These are phyloP conservation scores for Zophobas atratus DNA, from an alignment of 1,140 invertebrate genomes.

Conservation along the genomic window DNA sequence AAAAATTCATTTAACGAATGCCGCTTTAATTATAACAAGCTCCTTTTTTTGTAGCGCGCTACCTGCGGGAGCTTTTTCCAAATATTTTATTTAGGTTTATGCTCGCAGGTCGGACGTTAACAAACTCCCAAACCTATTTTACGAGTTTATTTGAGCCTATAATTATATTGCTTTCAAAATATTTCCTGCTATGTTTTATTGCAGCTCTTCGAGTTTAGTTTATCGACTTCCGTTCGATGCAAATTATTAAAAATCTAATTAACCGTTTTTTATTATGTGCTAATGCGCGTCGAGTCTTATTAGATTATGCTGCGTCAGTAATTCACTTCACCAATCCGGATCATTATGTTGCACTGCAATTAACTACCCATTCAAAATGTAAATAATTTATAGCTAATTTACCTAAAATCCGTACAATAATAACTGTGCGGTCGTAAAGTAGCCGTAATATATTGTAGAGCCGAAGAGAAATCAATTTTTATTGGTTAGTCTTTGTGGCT, in stretches of 20 bases:
- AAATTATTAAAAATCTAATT: slow-evolving; percentile 25
- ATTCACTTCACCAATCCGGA: slow-evolving; percentile 44
- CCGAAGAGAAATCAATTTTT: slow-evolving; percentile 35
- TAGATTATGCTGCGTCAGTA: slow-evolving; percentile 19
- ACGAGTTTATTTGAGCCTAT: slow-evolving; percentile 34
- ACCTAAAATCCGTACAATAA: slow-evolving; percentile 39
- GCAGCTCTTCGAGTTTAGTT: not conserved
- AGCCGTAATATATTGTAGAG: slow-evolving; percentile 11
- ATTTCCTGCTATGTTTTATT: slow-evolving; percentile 27
- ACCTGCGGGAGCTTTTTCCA: not conserved
- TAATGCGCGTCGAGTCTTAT: not conserved
- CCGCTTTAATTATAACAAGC: slow-evolving; percentile 22
- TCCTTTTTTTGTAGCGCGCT: slow-evolving; percentile 10
- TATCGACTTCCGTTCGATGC: slow-evolving; percentile 19
- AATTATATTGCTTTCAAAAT: slow-evolving; percentile 30
- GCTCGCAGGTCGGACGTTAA: not conserved
- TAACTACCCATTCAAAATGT: slow-evolving; percentile 51
- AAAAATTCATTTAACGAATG: slow-evolving; percentile 15
- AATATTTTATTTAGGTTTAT: slow-evolving; percentile 17
- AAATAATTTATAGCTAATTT: slow-evolving; percentile 53
- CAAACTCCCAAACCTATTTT: slow-evolving; percentile 28
- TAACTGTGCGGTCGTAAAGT: slow-evolving; percentile 17
- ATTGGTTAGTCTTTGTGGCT: slow-evolving; percentile 33
- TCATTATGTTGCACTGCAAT: slow-evolving; percentile 50
- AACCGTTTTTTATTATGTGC: not conserved